Evolutionary conservation across 2,113 vertebrate species (phyloP).

Genomic region (Leptocoma aspasia): DNA sequence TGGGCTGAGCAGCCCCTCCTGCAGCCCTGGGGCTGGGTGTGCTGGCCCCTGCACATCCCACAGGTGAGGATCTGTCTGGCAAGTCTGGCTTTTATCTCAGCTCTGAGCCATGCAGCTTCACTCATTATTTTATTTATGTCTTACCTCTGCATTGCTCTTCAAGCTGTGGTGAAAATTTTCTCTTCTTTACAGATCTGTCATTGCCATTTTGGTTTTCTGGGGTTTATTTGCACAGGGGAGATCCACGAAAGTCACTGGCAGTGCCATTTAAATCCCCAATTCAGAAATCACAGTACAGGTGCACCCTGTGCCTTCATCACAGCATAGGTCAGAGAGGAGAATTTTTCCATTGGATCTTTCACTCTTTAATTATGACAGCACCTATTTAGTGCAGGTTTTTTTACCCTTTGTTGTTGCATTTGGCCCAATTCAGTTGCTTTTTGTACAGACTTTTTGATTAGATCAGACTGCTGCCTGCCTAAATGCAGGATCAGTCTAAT

Average conservation of each 20-base stretch:
- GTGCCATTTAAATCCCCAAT: background rate
- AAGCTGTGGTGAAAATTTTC: background rate
- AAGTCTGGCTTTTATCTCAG: background rate
- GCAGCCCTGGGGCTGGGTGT: too few species aligned
- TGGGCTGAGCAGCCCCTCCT: background rate
- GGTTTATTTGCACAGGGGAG: background rate
- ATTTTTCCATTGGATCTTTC: background rate
- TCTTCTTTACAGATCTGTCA: background rate
- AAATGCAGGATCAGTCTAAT: background rate
- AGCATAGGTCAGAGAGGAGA: background rate
- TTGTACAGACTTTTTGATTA: background rate
- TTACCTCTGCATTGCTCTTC: background rate
- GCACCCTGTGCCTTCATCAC: background rate
- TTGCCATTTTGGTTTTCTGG: background rate
- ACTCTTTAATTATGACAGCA: background rate
- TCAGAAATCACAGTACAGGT: background rate
- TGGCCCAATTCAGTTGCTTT: background rate
- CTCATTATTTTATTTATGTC: background rate
- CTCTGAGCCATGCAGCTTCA: fast-evolving
- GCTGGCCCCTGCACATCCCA: fast-evolving
- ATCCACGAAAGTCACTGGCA: background rate
- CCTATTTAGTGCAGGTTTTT: background rate
- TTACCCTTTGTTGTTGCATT: background rate
- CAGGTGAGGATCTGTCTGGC: fast-evolving
- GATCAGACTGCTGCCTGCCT: background rate